phyloP scores from a whole-genome alignment of 2,113 vertebrate genomes.

The Petrocephalus zakoni region DNA sequence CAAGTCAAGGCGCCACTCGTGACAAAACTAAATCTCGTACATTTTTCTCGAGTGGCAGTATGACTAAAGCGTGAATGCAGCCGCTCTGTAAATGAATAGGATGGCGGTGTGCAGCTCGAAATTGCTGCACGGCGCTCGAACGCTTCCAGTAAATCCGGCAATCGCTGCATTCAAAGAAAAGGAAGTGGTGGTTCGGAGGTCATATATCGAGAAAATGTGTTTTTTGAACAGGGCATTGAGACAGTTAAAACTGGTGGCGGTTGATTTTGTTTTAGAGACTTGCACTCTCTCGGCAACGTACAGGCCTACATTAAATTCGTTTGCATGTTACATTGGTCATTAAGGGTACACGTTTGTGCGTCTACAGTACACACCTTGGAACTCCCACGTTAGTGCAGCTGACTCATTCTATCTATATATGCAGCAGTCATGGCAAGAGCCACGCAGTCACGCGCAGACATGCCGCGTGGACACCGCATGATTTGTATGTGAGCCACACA shows the following conservation, averaged over 20 bases:
- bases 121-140: neutral
- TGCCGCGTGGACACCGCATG: neutral
- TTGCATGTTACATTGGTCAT: neutral
- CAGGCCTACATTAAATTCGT: neutral
- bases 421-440: neutral
- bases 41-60: neutral
- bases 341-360: neutral
- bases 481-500: neutral
- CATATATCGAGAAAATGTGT: conserved; percentile 17
- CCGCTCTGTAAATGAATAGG: neutral
- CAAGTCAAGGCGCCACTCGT: neutral
- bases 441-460: neutral
- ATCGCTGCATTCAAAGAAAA: conserved; percentile 13
- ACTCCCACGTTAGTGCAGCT: neutral
- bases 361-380: neutral
- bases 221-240: neutral
- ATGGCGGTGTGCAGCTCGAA: neutral
- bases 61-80: neutral
- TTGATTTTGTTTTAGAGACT: neutral
- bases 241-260: neutral
- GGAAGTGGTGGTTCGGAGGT: conserved; percentile 18
- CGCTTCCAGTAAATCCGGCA: conserved; percentile 20
- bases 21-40: neutral
- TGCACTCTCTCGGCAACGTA: neutral
- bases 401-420: neutral